phyloP scores from a whole-genome alignment of 2,888 invertebrate species.

The Amaurobius ferox region DNA sequence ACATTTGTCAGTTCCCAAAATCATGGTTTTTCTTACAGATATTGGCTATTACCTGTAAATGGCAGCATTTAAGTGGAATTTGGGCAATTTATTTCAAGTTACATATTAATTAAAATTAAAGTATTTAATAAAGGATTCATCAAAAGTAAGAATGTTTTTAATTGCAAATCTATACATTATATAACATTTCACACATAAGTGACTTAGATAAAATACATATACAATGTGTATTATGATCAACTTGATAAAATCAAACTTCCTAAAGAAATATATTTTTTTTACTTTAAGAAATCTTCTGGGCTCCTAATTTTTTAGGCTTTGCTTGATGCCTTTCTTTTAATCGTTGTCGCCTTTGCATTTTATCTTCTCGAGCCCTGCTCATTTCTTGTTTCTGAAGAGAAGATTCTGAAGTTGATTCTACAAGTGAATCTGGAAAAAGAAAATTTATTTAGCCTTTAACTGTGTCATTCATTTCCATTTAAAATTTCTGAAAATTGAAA shows the following conservation, averaged over 20 bases:
- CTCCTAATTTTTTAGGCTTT: constrained; percentile 49
- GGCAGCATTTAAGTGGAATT: no score
- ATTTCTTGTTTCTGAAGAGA: constrained; percentile 37
- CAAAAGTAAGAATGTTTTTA: neutral
- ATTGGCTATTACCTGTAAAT: no score
- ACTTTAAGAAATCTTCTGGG: constrained; percentile 51
- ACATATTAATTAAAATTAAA: no score
- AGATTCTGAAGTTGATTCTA: constrained; percentile 28
- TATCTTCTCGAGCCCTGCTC: constrained; percentile 38
- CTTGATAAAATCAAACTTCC: neutral
- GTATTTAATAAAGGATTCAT: no score
- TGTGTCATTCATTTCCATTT: no score
- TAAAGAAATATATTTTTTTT: neutral
- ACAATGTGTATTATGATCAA: neutral
- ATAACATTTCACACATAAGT: neutral
- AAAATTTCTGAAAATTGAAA: no score
- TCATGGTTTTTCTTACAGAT: no score
- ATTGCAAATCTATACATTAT: neutral
- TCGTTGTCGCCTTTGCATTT: constrained; percentile 14
- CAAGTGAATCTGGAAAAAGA: constrained; percentile 1
- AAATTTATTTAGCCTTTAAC: neutral
- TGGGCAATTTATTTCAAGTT: no score
- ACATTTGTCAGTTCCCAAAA: no score
- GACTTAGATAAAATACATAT: constrained; percentile 7
- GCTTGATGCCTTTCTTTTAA: constrained; percentile 36